Base-by-base conservation (phyloP, 2,888 invertebrate species). In the Chloromyia formosa region DNA sequence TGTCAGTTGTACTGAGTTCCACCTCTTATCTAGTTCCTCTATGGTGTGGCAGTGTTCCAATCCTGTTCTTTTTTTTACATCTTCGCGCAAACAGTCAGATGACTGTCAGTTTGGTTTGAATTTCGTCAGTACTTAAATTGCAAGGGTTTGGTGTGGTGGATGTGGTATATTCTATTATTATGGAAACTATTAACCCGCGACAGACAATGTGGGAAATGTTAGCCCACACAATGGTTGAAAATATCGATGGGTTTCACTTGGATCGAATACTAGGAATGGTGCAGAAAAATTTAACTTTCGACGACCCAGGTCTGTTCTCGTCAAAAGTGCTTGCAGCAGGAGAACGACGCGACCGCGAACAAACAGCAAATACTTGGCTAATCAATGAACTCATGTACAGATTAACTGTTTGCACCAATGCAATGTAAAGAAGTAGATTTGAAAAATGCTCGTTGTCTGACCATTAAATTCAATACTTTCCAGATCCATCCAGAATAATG, bases 401-500 rank as follows among this genome's bases (percentile, higher is more conserved):
- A n/a, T 2, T 77, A 4, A 74, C 27, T 27, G 58, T 69, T 18
- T 20, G n/a, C 18, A 42, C 60, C 14, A 74, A 61, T 49, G 61
- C 16, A 20, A 4, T 7, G 27, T 35, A 35, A 35, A 7, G n/a
- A 74, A 68, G 77, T 60, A 27, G 53, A 35, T 73, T 12, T 23
- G 12, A 7, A 9, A 5, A 42, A 27, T 10, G 4, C 10, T 16
- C 16, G n/a, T 4, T 12, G 9, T 68, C 40, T 16, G 56, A 27
- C 14, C 16, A 45, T 45, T 16, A 3, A 35, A 9, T 49, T 56
- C 35, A 18, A n/a, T 49, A 7, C 56, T 14, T 77, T 77, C 9
- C 58, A 84, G 84, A 40, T 76, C 80, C 40, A 79, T 80, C 42
- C 77, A 79, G 7, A 80, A 81, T 18, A 83, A 83, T 77, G 77